Evolutionary conservation across 2,797 vertebrate genomes (phyloP).

Genomic region (Anomalospiza imberbis): DNA sequence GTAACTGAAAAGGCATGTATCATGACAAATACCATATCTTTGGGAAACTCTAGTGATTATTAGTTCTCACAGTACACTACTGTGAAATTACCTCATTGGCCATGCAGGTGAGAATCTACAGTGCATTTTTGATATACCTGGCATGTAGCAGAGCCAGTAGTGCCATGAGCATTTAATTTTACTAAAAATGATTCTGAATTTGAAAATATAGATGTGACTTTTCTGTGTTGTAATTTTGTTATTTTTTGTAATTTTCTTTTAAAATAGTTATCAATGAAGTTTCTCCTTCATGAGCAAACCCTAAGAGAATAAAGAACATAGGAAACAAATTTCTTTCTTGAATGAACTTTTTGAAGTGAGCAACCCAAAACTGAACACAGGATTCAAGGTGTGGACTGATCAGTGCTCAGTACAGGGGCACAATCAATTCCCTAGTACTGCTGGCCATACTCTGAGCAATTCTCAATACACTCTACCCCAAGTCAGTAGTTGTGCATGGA

Average conservation of each 20-base stretch:
- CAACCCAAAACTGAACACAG: not conserved
- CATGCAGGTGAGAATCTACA: not conserved
- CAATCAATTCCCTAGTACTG: not conserved
- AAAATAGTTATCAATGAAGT: not conserved
- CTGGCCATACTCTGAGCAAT: not conserved
- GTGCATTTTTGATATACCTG: not conserved
- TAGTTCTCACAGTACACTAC: not conserved
- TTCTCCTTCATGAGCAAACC: not conserved
- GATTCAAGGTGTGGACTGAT: not conserved
- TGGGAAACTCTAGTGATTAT: not conserved
- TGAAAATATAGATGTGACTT: not conserved
- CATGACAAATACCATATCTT: not conserved
- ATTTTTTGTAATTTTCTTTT: not conserved
- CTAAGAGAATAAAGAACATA: not conserved
- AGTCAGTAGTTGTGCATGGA: not conserved
- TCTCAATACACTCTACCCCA: not conserved
- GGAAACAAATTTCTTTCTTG: not conserved
- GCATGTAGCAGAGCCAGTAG: not conserved
- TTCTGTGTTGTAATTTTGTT: not conserved
- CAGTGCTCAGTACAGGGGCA: not conserved
- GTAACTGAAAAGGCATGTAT: not conserved
- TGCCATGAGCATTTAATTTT: not conserved
- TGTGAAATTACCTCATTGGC: not conserved
- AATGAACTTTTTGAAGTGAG: not conserved
- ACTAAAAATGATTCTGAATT: not conserved